phyloP scores from a whole-genome alignment of 2,888 invertebrate species.

The Leptopterna dolabrata region DNA sequence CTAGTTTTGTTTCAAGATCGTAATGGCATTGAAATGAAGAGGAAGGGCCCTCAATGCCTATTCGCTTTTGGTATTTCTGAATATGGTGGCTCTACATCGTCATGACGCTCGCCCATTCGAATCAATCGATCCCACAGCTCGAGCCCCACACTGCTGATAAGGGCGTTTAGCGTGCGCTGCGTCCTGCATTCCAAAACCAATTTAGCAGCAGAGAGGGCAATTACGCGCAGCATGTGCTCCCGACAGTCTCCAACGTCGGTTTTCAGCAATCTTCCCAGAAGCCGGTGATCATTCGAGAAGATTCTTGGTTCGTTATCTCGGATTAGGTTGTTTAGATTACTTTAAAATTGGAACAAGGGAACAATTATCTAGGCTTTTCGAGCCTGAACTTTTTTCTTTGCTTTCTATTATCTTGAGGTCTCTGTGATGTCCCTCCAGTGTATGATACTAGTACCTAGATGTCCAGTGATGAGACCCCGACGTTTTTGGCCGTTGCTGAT shows the following conservation, averaged over 20 bases:
- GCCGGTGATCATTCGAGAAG: neutral
- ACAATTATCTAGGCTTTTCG: neutral
- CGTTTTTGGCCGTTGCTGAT: too few species aligned
- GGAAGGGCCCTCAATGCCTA: too few species aligned
- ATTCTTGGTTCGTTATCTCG: neutral
- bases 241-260: neutral
- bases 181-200: neutral
- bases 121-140: neutral
- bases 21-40: too few species aligned
- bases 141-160: neutral
- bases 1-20: too few species aligned
- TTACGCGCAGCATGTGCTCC: neutral
- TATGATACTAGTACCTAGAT: too few species aligned
- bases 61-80: too few species aligned
- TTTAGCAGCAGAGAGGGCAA: neutral
- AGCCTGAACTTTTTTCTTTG: too few species aligned
- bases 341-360: neutral
- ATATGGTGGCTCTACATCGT: too few species aligned
- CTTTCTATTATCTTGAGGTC: too few species aligned
- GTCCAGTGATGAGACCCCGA: too few species aligned
- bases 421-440: too few species aligned
- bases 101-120: too few species aligned
- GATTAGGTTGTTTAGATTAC: neutral
- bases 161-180: neutral
- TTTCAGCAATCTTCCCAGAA: neutral